phyloP scores from a whole-genome alignment of 2,888 invertebrate genomes.

The Neocrepidodera transversa region DNA sequence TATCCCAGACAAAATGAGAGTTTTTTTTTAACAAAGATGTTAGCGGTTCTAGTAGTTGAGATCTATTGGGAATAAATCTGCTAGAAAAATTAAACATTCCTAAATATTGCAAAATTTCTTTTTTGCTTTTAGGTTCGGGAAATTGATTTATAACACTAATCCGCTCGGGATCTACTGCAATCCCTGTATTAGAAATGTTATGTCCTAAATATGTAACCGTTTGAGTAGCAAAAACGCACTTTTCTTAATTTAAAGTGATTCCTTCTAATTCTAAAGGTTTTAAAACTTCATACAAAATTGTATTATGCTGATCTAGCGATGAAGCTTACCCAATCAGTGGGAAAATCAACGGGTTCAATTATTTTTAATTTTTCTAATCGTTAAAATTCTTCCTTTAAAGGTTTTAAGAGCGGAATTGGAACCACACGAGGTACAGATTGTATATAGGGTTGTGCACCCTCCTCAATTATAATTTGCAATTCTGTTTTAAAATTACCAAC shows the following conservation, averaged over 20 bases:
- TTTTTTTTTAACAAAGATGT: constrained; percentile 13
- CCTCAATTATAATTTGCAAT: constrained; percentile 22
- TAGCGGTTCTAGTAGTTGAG: constrained; percentile 16
- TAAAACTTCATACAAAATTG: too few relatives aligned
- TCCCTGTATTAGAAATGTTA: constrained; percentile 38
- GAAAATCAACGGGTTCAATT: too few relatives aligned
- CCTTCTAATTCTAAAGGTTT: too few relatives aligned
- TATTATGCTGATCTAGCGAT: too few relatives aligned
- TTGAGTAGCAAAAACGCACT: constrained; percentile 36
- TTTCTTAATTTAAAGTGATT: too few relatives aligned
- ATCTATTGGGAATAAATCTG: constrained; percentile 2
- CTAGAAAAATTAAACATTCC: constrained; percentile 31
- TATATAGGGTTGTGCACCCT: constrained; percentile 27
- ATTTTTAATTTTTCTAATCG: constrained; percentile 31
- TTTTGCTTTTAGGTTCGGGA: constrained; percentile 39
- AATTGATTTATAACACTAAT: constrained; percentile 38
- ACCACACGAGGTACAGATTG: constrained; percentile 36
- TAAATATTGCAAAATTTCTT: too few relatives aligned
- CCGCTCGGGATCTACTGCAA: constrained; percentile 37
- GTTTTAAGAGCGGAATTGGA: constrained; percentile 36
- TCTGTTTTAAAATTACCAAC: constrained; percentile 32
- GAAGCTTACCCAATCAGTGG: too few relatives aligned
- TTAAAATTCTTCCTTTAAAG: constrained; percentile 37
- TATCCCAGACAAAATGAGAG: constrained; percentile 14
- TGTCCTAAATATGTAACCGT: constrained; percentile 41